Percentiles rank a stretch among this genome's conserved stretches.
These are phyloP conservation scores for Psittacula derbiana DNA, from an alignment of 2,797 vertebrate genomes.

Conservation along the genomic window DNA sequence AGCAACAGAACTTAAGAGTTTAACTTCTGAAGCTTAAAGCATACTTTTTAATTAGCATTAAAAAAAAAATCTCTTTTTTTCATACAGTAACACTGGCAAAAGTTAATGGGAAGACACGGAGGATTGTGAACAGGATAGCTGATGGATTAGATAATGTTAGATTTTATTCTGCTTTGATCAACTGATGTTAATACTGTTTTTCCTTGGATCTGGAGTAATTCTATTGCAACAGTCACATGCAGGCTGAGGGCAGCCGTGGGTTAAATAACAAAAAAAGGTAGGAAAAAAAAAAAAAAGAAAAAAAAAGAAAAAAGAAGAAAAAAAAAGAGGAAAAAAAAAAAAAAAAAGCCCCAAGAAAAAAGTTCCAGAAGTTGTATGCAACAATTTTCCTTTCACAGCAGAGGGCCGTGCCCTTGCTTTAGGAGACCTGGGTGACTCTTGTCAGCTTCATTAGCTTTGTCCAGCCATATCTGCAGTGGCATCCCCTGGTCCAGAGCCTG, in stretches of 20 bases:
- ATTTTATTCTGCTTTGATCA: conserved; percentile 75
- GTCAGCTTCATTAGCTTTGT: conserved; percentile 81
- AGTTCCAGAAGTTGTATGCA: conserved; percentile 52
- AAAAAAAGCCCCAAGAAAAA: not conserved
- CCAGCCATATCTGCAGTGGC: conserved; percentile 81
- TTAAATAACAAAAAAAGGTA: conserved; percentile 53
- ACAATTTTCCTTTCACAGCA: conserved; percentile 66
- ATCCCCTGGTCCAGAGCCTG: conserved; percentile 86
- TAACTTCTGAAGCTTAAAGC: conserved; percentile 78
- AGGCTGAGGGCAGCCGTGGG: conserved; percentile 69
- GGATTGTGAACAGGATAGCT: conserved; percentile 72
- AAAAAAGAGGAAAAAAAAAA: not conserved
- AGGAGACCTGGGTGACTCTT: conserved; percentile 66
- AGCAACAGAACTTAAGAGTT: conserved; percentile 72
- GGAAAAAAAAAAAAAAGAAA: not conserved
- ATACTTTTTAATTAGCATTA: conserved; percentile 77
- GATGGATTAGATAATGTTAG: conserved; percentile 63
- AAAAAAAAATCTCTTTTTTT: conserved; percentile 14
- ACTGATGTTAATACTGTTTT: conserved; percentile 81
- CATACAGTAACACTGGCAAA: conserved; percentile 81
- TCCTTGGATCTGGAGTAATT: conserved; percentile 74
- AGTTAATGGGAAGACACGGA: conserved; percentile 78
- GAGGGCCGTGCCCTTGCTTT: conserved; percentile 70
- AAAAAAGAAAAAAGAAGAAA: not conserved
- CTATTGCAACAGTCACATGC: conserved; percentile 81